These are phyloP conservation scores for Pomacea maculata DNA, from an alignment of 1,140 invertebrate genomes.

Conservation along the genomic window DNA sequence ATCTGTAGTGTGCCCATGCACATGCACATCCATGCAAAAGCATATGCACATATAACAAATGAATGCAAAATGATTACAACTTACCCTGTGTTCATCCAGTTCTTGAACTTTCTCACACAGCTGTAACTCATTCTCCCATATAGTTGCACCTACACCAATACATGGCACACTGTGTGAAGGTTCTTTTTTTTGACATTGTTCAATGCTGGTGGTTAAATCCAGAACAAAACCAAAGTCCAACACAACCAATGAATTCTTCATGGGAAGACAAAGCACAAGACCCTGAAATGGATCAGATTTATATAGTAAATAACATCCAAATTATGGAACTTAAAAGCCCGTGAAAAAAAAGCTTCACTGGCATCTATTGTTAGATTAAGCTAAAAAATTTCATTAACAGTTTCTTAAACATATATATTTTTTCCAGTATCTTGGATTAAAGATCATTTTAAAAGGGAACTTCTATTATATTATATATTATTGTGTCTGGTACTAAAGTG, in stretches of 20 bases:
- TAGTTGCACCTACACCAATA: slow-evolving; percentile 16
- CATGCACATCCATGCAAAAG: too few relatives aligned
- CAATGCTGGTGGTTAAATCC: neutral
- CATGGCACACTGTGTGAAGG: neutral
- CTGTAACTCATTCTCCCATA: slow-evolving; percentile 23
- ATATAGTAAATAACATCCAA: neutral
- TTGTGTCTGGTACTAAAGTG: too few relatives aligned
- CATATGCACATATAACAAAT: too few relatives aligned
- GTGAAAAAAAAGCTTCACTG: neutral
- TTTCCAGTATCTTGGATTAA: too few relatives aligned
- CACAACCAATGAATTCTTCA: slow-evolving; percentile 23
- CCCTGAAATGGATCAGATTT: slow-evolving; percentile 22
- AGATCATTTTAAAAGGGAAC: too few relatives aligned
- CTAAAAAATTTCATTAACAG: neutral
- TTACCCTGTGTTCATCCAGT: slow-evolving; percentile 14
- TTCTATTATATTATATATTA: too few relatives aligned
- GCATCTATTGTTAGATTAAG: neutral
- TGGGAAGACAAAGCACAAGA: slow-evolving; percentile 16
- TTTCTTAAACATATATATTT: too few relatives aligned
- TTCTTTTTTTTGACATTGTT: neutral
- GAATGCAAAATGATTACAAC: neutral
- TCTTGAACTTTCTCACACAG: slow-evolving; percentile 12
- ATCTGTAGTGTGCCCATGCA: too few relatives aligned
- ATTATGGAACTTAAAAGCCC: neutral
- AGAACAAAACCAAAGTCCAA: slow-evolving; percentile 30